Evolutionary conservation across 2,113 vertebrate genomes (phyloP).

Genomic region (Bos javanicus): DNA sequence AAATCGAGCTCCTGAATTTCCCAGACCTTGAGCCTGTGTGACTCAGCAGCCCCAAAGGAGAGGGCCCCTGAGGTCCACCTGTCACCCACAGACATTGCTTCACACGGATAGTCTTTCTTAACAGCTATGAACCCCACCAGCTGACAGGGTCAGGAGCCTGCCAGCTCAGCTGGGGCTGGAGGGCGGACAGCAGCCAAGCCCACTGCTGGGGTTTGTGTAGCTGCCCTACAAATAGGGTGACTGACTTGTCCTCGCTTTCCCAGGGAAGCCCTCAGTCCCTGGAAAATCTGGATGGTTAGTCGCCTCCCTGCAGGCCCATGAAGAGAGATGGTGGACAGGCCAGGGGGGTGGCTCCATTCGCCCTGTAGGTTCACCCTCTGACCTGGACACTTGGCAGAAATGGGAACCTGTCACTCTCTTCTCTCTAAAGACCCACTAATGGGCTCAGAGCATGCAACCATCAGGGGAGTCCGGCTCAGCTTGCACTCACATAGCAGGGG

Average conservation of each 20-base stretch:
- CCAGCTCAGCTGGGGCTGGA: not conserved
- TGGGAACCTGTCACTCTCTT: not conserved
- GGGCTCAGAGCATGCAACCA: not conserved
- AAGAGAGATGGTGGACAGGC: not conserved
- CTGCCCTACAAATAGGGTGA: not conserved
- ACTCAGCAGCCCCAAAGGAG: not conserved
- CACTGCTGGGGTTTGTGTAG: not conserved
- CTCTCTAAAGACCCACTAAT: not conserved
- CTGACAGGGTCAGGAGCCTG: not conserved
- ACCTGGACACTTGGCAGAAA: not conserved
- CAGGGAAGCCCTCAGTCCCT: not conserved
- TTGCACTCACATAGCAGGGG: not conserved
- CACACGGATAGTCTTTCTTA: not conserved
- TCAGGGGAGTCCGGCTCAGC: accelerated
- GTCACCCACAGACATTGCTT: not conserved
- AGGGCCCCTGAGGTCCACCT: not conserved
- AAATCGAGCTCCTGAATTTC: not conserved
- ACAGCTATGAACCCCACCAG: not conserved
- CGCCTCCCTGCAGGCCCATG: not conserved
- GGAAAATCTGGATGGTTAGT: not conserved
- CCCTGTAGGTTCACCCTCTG: not conserved
- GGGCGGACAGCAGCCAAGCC: not conserved
- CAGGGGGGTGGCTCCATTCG: not conserved
- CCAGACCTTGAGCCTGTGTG: not conserved
- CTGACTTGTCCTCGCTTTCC: not conserved